Evolutionary conservation across 1,140 invertebrate species (phyloP), one percentile per base, ranked within the genome.

Genomic region (Papilio aristodemus): DNA sequence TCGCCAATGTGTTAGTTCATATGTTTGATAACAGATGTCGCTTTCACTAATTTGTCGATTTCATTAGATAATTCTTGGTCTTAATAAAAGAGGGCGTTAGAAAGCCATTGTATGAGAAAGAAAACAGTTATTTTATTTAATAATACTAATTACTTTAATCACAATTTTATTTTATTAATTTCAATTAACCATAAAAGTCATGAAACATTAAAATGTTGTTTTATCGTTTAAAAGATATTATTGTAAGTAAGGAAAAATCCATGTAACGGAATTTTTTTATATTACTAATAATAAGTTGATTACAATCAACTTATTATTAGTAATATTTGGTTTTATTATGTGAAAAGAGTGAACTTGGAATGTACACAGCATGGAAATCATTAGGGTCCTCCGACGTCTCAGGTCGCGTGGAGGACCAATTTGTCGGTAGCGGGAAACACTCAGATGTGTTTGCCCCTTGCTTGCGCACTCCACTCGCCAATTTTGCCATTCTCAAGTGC

Each of bases 401-500:
- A 64, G 62, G 62, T 64, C 25, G 38, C 17, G 71, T 77, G 58
- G 69, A 83, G 81, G 71, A 75, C 64, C 81, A 83, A 83, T 83
- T 83, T 83, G 78, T 79, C 73, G 71, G 13, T 41, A n/a, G n/a
- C 59, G 60, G 69, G 72, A 76, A 77, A 84, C 81, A 81, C 81
- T 81, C 67, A 71, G 71, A 77, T 76, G 73, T 79, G 79, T 84
- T 80, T 78, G 79, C 78, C 81, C 72, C 78, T 81, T 81, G 32
- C 59, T 22, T 17, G 14, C 57, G 66, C 71, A 43, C 69, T 73
- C 70, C 38, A 72, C 72, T 77, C 71, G 74, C 72, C 79, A 83
- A 83, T 83, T 83, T 83, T 76, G 79, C 73, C 79, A 79, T 75
- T 81, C 71, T 82, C 75, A 58, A 81, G 80, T 72, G 68, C 25